phyloP scores from a whole-genome alignment of 1,140 invertebrate genomes.

The Leptinotarsa lineolata region DNA sequence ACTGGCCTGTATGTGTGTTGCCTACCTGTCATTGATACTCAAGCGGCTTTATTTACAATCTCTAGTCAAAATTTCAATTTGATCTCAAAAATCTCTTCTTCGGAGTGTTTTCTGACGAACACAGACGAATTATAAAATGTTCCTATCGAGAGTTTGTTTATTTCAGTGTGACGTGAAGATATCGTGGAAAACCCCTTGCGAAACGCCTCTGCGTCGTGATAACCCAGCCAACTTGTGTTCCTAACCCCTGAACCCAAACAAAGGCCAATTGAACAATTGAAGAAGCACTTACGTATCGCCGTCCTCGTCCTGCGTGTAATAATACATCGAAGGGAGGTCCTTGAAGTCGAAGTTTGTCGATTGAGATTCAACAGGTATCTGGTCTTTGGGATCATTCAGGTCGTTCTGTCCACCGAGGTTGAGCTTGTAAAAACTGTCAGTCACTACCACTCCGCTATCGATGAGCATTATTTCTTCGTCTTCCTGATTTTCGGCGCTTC shows the following conservation, averaged over 20 bases:
- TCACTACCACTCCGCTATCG: constrained; percentile 57
- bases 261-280: constrained; percentile 26
- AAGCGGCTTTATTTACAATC: not conserved
- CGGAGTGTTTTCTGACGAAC: not conserved
- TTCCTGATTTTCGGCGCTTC: constrained; percentile 40
- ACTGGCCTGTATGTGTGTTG: no score
- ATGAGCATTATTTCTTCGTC: constrained; percentile 32
- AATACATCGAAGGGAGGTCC: constrained; percentile 59
- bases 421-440: constrained; percentile 60
- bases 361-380: constrained; percentile 39
- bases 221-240: not conserved
- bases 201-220: not conserved
- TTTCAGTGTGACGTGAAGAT: not conserved
- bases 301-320: constrained; percentile 69
- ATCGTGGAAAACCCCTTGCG: not conserved
- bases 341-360: constrained; percentile 18
- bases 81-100: not conserved
- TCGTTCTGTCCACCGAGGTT: constrained; percentile 57
- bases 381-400: constrained; percentile 41
- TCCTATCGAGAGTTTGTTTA: not conserved
- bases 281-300: constrained; percentile 71
- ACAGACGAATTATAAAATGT: no score
- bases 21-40: not conserved
- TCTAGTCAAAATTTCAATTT: not conserved
- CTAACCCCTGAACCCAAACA: constrained; percentile 13